phyloP scores from a whole-genome alignment of 2,113 vertebrate genomes.

The Myocastor coypus region DNA sequence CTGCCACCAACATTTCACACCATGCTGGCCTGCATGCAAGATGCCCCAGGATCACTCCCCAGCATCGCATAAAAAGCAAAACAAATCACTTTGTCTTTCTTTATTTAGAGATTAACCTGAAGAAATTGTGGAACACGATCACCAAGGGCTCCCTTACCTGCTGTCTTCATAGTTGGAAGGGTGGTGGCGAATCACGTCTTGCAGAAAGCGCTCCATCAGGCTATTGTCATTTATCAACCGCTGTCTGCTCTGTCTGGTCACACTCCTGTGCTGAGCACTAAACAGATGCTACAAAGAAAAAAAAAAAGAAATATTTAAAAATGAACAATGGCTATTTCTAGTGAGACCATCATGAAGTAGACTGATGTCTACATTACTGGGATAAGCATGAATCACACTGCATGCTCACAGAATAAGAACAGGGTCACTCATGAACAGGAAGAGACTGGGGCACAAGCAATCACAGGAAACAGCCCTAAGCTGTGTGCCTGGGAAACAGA shows the following conservation, averaged over 20 bases:
- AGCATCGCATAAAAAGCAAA: not conserved
- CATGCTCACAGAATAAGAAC: not conserved
- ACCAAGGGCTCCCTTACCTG: conserved; percentile 86
- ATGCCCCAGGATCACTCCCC: not conserved
- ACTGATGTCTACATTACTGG: not conserved
- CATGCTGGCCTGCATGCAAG: not conserved
- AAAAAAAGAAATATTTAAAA: conserved; percentile 12
- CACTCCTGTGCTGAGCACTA: conserved; percentile 91
- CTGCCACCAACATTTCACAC: not conserved
- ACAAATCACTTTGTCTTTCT: not conserved
- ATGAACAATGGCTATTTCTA: not conserved
- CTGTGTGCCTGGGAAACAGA: not conserved
- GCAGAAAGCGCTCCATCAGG: conserved; percentile 95
- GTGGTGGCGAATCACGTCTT: conserved; percentile 94
- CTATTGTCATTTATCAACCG: conserved; percentile 81
- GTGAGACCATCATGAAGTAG: not conserved
- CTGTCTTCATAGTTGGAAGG: conserved; percentile 90
- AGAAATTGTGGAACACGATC: not conserved
- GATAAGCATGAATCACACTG: not conserved
- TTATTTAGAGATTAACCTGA: conserved; percentile 13
- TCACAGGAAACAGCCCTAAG: not conserved
- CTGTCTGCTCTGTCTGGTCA: conserved; percentile 86
- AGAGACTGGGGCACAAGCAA: not conserved
- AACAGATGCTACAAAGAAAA: conserved; percentile 90
- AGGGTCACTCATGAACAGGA: not conserved